phyloP scores from a whole-genome alignment of 2,797 vertebrate species.

The Muscicapa comitata region DNA sequence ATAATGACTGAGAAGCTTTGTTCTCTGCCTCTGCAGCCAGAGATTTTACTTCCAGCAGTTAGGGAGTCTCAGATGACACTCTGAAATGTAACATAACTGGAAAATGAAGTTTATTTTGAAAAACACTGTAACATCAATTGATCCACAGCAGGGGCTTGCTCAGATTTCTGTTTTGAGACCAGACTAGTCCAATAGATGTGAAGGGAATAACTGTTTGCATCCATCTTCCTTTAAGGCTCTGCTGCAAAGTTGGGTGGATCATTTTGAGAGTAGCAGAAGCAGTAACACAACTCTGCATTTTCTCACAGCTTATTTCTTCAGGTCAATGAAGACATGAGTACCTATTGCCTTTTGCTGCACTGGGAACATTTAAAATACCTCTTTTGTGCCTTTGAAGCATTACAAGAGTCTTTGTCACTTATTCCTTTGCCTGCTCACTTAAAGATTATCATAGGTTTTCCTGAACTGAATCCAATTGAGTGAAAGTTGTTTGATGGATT shows the following conservation, averaged over 20 bases:
- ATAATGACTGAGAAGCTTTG: not conserved
- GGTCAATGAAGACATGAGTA: not conserved
- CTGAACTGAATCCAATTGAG: not conserved
- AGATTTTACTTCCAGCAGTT: not conserved
- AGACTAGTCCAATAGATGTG: not conserved
- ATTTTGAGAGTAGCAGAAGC: not conserved
- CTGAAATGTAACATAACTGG: not conserved
- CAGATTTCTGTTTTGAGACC: not conserved
- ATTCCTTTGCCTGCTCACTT: not conserved
- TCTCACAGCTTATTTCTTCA: not conserved
- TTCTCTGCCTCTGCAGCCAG: not conserved
- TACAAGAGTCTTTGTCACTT: not conserved
- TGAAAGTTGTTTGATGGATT: not conserved
- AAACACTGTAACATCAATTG: not conserved
- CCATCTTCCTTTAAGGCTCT: not conserved
- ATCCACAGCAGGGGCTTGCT: not conserved
- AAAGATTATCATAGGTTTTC: not conserved
- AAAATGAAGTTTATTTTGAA: not conserved
- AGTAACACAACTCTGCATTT: not conserved
- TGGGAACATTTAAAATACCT: not conserved
- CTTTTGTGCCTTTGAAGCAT: not conserved
- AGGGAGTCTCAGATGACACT: not conserved
- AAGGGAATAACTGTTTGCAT: not conserved
- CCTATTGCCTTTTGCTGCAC: not conserved
- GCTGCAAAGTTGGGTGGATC: not conserved